These are phyloP conservation scores for Dipodomys stephensi DNA, from an alignment of 2,113 vertebrate species.

Conservation along the genomic window DNA sequence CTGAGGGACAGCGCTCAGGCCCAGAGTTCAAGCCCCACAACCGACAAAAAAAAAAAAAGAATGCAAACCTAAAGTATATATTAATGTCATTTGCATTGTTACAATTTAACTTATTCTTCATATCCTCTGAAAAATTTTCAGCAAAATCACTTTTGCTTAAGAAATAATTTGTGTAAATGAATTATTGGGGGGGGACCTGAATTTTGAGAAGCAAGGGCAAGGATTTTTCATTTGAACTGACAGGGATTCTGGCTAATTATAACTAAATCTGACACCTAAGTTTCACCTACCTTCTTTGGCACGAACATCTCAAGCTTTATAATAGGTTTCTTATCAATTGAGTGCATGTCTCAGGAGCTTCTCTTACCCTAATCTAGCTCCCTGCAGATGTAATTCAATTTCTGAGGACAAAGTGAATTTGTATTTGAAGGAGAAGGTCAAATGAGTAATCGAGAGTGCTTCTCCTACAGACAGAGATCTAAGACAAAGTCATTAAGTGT, in stretches of 20 bases:
- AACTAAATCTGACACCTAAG: neutral
- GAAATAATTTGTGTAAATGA: neutral
- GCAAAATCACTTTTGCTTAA: constrained; percentile 8
- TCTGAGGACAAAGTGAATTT: neutral
- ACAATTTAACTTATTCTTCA: neutral
- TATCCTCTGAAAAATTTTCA: neutral
- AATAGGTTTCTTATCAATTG: neutral
- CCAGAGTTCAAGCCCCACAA: no score
- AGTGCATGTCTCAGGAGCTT: neutral
- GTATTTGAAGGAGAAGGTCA: neutral
- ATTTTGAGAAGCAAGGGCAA: neutral
- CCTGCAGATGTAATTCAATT: neutral
- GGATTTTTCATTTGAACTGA: neutral
- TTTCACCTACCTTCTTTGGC: neutral
- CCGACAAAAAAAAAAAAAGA: no score
- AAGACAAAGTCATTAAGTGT: neutral
- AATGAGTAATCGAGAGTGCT: neutral
- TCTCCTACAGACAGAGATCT: neutral
- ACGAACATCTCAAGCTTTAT: neutral
- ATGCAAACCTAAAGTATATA: neutral
- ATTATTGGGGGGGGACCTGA: constrained; percentile 9
- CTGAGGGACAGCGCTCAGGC: no score
- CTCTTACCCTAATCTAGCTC: neutral
- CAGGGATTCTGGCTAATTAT: constrained; percentile 9
- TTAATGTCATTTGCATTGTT: neutral